A percentile compares a stretch with the other conserved stretches of the same genome.
phyloP scores from a whole-genome alignment of 2,797 vertebrate species.

The Ibycter americanus region DNA sequence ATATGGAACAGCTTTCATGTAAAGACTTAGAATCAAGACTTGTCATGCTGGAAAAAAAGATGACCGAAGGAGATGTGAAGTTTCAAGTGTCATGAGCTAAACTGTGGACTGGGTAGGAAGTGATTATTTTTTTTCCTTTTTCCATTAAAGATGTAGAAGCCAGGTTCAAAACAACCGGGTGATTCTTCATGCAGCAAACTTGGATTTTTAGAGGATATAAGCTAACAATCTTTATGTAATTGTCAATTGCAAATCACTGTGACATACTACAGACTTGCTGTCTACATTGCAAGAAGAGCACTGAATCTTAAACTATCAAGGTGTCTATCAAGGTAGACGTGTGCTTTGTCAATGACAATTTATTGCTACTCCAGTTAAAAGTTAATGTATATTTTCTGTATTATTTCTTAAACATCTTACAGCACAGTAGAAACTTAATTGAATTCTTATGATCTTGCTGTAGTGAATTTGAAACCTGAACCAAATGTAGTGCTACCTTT shows the following conservation, averaged over 20 bases:
- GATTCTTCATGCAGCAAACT: neutral
- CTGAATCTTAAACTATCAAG: neutral
- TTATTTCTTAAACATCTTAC: neutral
- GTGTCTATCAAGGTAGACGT: neutral
- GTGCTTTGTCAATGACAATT: neutral
- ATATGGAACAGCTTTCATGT: neutral
- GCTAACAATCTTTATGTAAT: neutral
- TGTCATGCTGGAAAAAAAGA: neutral
- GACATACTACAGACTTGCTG: neutral
- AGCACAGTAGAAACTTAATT: neutral
- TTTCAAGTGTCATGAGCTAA: neutral
- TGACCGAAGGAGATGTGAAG: neutral
- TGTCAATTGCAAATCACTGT: neutral
- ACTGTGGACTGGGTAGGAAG: neutral
- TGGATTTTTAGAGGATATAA: neutral
- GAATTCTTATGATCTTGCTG: neutral
- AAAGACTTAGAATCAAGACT: neutral
- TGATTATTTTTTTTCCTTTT: neutral
- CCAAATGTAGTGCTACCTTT: neutral
- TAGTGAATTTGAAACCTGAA: neutral
- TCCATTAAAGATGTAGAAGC: neutral
- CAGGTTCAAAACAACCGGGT: neutral
- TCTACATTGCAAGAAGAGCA: neutral
- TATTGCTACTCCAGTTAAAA: neutral
- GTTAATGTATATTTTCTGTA: neutral